phyloP scores from a whole-genome alignment of 2,113 vertebrate species.

The Protobothrops flavoviridis region DNA sequence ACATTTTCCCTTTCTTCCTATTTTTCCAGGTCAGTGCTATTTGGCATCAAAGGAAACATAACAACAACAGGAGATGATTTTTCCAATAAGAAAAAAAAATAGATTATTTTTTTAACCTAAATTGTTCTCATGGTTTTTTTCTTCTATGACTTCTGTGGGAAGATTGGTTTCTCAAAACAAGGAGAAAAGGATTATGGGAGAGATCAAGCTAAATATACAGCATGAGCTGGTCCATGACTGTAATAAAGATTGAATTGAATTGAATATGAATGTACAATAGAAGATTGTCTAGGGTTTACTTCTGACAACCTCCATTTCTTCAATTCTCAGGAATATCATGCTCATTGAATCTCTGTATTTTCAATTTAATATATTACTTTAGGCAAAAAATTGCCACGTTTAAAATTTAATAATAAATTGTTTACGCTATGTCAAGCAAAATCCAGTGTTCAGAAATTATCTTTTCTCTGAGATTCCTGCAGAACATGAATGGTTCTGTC shows the following conservation, averaged over 20 bases:
- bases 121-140: background rate
- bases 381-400: background rate
- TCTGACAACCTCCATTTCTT: background rate
- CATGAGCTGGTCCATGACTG: background rate
- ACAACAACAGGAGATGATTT: background rate
- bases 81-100: background rate
- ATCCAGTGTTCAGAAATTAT: background rate
- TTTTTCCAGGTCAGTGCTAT: background rate
- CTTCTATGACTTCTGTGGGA: background rate
- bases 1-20: background rate
- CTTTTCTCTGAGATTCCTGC: background rate
- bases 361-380: background rate
- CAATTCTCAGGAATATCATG: background rate
- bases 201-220: background rate
- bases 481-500: background rate
- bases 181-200: background rate
- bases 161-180: background rate
- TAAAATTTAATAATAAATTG: background rate
- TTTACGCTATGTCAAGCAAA: background rate
- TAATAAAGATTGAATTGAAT: background rate
- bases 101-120: background rate
- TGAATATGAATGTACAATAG: background rate
- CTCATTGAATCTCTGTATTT: background rate
- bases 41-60: background rate
- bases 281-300: background rate